Percentiles rank a stretch among this genome's conserved stretches.
Conservation (phyloP, 2,113 vertebrate species). For the Phalacrocorax carbo region DNA sequence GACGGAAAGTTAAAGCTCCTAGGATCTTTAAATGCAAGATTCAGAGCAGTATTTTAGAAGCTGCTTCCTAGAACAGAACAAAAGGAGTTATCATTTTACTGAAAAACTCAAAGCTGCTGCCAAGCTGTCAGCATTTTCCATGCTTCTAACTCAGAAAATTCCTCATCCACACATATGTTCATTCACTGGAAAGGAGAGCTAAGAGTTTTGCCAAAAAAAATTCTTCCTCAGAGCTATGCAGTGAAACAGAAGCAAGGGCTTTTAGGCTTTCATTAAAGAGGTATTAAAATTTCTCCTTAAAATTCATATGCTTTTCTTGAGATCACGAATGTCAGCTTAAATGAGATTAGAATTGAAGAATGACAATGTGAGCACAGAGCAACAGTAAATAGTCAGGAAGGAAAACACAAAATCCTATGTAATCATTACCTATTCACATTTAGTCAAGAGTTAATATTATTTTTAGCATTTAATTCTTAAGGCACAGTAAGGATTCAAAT, state of each 20-base stretch:
- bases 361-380: not conserved
- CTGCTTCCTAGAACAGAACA: not conserved
- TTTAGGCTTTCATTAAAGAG: not conserved
- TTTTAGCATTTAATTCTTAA: not conserved
- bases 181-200: not conserved
- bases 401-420: not conserved
- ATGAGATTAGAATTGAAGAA: not conserved
- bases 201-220: not conserved
- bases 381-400: not conserved
- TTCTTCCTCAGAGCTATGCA: not conserved
- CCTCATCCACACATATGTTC: not conserved
- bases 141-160: constrained; percentile 25
- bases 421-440: not conserved
- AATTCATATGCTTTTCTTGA: not conserved
- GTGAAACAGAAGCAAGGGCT: not conserved
- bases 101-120: constrained; percentile 7
- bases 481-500: not conserved
- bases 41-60: not conserved
- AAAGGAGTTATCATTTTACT: not conserved
- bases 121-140: constrained; percentile 19
- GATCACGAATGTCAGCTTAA: fast-evolving
- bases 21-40: not conserved
- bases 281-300: not conserved
- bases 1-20: not conserved
- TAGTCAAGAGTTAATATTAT: not conserved